Conservation (phyloP, 2,888 invertebrate genomes). For the Nomada ferruginata region DNA sequence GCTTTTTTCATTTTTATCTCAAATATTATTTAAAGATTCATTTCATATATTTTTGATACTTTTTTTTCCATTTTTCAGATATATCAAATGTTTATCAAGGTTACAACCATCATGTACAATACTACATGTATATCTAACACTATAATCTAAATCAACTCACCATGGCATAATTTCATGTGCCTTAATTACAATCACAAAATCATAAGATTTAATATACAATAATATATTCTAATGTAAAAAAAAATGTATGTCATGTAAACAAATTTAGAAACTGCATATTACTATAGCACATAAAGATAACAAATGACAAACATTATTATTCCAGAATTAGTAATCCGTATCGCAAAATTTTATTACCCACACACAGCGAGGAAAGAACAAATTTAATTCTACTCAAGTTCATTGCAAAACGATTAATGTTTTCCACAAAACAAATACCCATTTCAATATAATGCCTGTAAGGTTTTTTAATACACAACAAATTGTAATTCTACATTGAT, state of each 20-base stretch:
- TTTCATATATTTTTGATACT: not conserved
- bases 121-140: slow-evolving; percentile 7
- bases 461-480: slow-evolving; percentile 34
- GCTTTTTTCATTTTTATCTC: not conserved
- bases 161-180: slow-evolving; percentile 71
- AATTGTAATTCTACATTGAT: slow-evolving; percentile 43
- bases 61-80: not conserved
- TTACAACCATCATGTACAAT: slow-evolving; percentile 8
- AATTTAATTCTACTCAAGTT: slow-evolving; percentile 4
- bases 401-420: not conserved
- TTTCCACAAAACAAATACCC: slow-evolving; percentile 37
- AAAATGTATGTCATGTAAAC: slow-evolving; percentile 42
- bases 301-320: slow-evolving; percentile 36
- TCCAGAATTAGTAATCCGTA: not conserved
- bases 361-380: not conserved
- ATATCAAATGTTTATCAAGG: slow-evolving; percentile 23
- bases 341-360: not conserved
- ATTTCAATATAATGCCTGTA: slow-evolving; percentile 60
- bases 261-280: slow-evolving; percentile 21
- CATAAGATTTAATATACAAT: slow-evolving; percentile 21
- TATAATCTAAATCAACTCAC: slow-evolving; percentile 67
- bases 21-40: not conserved
- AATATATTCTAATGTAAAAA: slow-evolving; percentile 18
- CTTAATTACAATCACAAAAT: slow-evolving; percentile 16
- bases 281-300: slow-evolving; percentile 25